phyloP scores from a whole-genome alignment of 2,113 vertebrate species.

The Amphiprion percula region DNA sequence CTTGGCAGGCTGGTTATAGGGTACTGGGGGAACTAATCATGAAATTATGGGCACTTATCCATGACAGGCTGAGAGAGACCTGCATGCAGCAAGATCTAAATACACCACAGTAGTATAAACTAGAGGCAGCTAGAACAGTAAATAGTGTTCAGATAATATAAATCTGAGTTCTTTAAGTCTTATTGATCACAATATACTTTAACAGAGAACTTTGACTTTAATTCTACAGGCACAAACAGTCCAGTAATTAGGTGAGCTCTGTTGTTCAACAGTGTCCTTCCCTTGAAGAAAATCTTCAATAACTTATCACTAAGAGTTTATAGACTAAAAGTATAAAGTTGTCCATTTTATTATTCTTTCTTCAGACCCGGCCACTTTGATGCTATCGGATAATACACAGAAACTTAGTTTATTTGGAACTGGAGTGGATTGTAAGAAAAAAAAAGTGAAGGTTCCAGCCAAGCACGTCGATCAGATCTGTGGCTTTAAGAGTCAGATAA shows the following conservation, averaged over 20 bases:
- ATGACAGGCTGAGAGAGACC: conserved; percentile 10
- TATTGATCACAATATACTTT: too few species aligned
- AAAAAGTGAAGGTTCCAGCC: neutral
- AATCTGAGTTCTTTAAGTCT: neutral
- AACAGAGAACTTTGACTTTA: neutral
- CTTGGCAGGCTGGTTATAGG: neutral
- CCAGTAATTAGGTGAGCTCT: conserved; percentile 12
- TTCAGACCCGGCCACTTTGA: neutral
- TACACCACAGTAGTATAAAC: conserved; percentile 20
- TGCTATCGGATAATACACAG: neutral
- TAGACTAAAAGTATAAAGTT: neutral
- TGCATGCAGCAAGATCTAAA: neutral
- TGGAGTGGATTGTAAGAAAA: neutral
- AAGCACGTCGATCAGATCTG: conserved; percentile 24
- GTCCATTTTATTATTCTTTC: neutral
- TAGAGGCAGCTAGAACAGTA: neutral
- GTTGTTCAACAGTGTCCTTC: neutral
- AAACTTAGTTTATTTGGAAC: neutral
- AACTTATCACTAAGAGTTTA: neutral
- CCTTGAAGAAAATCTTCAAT: neutral
- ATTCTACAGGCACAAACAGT: neutral
- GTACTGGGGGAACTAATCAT: conserved; percentile 28
- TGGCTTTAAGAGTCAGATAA: conserved; percentile 31
- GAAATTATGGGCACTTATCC: conserved; percentile 42
- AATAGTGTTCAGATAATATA: conserved; percentile 8